Percentiles rank a stretch among this genome's conserved stretches.
These are phyloP conservation scores for Leptogaster cylindrica DNA, from an alignment of 2,888 invertebrate species.

Conservation along the genomic window DNA sequence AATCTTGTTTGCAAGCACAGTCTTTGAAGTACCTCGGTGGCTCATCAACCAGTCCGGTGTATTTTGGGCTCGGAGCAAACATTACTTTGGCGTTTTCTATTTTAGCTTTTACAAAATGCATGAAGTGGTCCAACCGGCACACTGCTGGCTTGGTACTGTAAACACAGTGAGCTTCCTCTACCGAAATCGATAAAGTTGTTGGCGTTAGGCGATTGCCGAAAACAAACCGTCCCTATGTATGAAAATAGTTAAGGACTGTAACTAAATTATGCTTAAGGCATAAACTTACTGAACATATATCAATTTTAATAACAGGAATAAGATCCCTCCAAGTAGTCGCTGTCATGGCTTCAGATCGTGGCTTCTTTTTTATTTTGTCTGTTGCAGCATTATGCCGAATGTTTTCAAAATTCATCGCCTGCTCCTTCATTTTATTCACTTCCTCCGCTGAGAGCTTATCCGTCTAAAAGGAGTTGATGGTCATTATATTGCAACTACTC, in stretches of 20 bases:
- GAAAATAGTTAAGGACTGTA: conserved; percentile 43
- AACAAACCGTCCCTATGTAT: conserved; percentile 85
- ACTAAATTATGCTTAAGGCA: no score
- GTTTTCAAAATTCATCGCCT: conserved; percentile 70
- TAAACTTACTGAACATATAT: conserved; percentile 83
- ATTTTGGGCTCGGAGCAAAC: conserved; percentile 95
- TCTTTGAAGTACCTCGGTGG: conserved; percentile 71
- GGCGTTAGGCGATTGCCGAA: conserved; percentile 95
- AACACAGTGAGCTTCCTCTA: conserved; percentile 92
- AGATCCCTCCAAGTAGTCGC: conserved; percentile 93
- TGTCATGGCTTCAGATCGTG: conserved; percentile 80
- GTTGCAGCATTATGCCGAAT: conserved; percentile 64
- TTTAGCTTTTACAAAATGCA: conserved; percentile 94
- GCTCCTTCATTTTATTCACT: conserved; percentile 65
- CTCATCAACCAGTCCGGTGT: conserved; percentile 90
- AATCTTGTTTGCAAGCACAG: not conserved
- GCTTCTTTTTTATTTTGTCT: conserved; percentile 60
- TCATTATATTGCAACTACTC: not conserved
- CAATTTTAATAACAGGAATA: conserved; percentile 94
- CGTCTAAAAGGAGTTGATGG: conserved; percentile 54
- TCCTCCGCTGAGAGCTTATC: conserved; percentile 66
- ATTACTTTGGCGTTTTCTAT: conserved; percentile 95
- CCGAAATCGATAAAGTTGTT: conserved; percentile 87
- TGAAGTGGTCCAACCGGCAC: conserved; percentile 89
- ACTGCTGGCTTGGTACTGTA: conserved; percentile 96